A percentile compares a stretch with the other conserved stretches of the same genome.
phyloP scores from a whole-genome alignment of 2,888 invertebrate genomes.

The Dryocosmus kuriphilus region DNA sequence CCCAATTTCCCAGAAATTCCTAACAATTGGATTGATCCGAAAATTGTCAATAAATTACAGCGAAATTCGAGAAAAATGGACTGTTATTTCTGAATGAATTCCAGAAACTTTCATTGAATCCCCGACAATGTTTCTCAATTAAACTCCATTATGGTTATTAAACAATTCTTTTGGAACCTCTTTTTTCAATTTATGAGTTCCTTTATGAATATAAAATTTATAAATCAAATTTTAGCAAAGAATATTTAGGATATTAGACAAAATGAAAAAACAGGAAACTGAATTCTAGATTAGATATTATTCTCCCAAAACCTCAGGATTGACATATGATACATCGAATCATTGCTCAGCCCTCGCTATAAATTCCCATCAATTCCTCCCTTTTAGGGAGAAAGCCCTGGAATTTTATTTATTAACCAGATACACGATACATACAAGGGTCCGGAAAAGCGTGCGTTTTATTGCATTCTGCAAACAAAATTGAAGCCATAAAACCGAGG shows the following conservation, averaged over 20 bases:
- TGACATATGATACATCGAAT: constrained; percentile 15
- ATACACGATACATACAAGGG: not conserved
- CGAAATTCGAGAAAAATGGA: too few species aligned
- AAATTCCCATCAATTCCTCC: not conserved
- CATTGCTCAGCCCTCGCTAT: constrained; percentile 13
- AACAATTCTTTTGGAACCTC: too few species aligned
- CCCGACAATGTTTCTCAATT: too few species aligned
- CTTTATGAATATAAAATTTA: too few species aligned
- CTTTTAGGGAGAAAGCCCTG: not conserved
- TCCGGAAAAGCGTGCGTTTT: not conserved
- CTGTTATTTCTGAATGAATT: too few species aligned
- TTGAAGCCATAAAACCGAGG: not conserved
- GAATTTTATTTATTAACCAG: constrained; percentile 2
- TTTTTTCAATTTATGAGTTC: too few species aligned
- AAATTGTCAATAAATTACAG: too few species aligned
- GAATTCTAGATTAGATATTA: not conserved
- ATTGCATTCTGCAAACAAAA: not conserved
- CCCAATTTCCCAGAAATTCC: too few species aligned
- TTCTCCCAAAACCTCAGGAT: not conserved
- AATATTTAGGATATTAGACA: not conserved
- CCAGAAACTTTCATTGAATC: too few species aligned
- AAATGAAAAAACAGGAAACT: not conserved
- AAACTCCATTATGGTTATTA: too few species aligned
- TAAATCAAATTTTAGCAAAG: too few species aligned
- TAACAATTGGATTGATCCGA: too few species aligned